Conservation (phyloP, 2,113 vertebrate species). For the Lynx canadensis region DNA sequence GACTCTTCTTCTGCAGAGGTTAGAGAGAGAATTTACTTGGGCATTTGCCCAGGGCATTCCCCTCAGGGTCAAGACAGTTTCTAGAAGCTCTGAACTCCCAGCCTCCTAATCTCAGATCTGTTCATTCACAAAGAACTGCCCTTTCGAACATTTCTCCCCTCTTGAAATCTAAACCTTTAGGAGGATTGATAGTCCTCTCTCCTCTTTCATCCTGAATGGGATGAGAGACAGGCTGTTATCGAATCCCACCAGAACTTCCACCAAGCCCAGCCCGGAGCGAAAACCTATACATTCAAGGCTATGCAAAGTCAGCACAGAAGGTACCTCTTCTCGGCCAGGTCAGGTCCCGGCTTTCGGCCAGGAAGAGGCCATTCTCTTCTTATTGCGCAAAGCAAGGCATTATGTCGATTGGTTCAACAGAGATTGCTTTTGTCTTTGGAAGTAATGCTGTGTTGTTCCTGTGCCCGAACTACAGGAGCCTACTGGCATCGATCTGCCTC, state of each 20-base stretch:
- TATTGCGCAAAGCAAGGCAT: neutral
- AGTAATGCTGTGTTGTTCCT: neutral
- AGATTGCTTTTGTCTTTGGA: neutral
- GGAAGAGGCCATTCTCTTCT: neutral
- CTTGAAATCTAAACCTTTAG: neutral
- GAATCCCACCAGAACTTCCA: neutral
- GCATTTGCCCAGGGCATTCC: neutral
- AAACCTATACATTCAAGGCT: neutral
- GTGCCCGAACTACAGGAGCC: constrained; percentile 88
- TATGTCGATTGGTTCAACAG: neutral
- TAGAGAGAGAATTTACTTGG: neutral
- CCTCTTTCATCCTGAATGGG: neutral
- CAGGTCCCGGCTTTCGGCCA: neutral
- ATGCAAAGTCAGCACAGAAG: constrained; percentile 31
- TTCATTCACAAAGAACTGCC: neutral
- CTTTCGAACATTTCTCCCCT: neutral
- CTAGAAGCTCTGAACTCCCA: neutral
- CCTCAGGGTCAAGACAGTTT: neutral
- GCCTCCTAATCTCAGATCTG: neutral
- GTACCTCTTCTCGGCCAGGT: neutral
- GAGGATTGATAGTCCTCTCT: neutral
- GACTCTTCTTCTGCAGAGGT: neutral
- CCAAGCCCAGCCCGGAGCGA: neutral
- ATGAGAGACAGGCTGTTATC: neutral
- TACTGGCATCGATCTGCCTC: constrained; percentile 92